A percentile compares a stretch with the other conserved stretches of the same genome.
Conservation (phyloP, 2,797 vertebrate genomes). For the Eleutherodactylus coqui region DNA sequence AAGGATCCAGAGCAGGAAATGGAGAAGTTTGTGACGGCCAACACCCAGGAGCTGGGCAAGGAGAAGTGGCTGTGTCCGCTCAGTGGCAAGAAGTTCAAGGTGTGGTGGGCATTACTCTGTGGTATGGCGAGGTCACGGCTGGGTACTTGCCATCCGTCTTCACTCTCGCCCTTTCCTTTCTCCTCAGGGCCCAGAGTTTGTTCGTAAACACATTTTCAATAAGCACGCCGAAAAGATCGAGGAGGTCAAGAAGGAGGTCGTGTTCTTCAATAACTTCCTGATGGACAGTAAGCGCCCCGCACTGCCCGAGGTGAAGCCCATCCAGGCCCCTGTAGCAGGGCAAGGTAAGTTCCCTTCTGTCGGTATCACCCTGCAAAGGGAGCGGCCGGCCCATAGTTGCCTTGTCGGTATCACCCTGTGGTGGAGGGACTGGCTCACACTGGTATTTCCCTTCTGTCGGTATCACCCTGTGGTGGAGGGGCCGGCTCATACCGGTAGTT, state of each 20-base stretch:
- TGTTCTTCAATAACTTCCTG: constrained; percentile 92
- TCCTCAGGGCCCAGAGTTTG: constrained; percentile 89
- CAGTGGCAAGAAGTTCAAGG: constrained; percentile 95
- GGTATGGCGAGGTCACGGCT: not conserved
- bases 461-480: not conserved
- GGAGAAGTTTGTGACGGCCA: constrained; percentile 90
- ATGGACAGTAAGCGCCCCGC: constrained; percentile 90
- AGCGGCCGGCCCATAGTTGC: too few relatives aligned
- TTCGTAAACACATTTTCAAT: constrained; percentile 93
- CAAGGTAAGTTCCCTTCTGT: constrained; percentile 70
- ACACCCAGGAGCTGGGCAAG: constrained; percentile 92
- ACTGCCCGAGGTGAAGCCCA: constrained; percentile 88
- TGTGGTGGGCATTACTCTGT: constrained; percentile 63
- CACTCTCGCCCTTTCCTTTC: too few relatives aligned
- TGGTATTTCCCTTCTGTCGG: not conserved
- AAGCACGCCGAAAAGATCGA: constrained; percentile 94
- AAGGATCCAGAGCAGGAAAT: constrained; percentile 91
- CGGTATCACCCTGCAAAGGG: not conserved
- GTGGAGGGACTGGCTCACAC: not conserved
- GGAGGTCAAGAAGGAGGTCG: constrained; percentile 92
- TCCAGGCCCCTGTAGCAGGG: constrained; percentile 79
- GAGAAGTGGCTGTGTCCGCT: constrained; percentile 94
- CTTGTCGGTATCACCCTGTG: not conserved
- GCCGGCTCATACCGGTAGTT: not conserved
- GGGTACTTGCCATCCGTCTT: not conserved